A percentile compares a stretch with the other conserved stretches of the same genome.
Evolutionary conservation across 2,797 vertebrate genomes (phyloP).

Genomic region (Ictinia mississippiensis): DNA sequence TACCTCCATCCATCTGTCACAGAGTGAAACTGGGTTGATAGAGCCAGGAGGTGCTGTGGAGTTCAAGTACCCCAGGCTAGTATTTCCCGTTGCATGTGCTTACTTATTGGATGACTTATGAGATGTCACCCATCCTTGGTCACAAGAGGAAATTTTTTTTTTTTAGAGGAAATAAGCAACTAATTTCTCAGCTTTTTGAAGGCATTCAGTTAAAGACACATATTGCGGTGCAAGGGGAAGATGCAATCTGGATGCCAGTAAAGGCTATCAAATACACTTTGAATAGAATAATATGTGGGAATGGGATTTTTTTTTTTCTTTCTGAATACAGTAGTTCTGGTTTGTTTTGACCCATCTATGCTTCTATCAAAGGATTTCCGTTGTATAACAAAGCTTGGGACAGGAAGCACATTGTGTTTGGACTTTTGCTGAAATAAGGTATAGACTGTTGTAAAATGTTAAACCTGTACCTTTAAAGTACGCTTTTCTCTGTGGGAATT

Average conservation of each 20-base stretch:
- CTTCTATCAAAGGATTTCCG: slow-evolving; percentile 52
- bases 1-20: neutral
- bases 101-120: neutral
- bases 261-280: neutral
- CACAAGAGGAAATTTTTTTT: neutral
- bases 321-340: neutral
- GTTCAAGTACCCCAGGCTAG: neutral
- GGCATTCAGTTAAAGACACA: neutral
- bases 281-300: slow-evolving; percentile 13
- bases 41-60: neutral
- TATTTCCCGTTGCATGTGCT: neutral
- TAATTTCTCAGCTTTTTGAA: neutral
- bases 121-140: neutral
- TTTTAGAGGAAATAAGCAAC: neutral
- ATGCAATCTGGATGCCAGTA: neutral
- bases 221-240: fast-evolving
- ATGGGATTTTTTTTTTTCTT: neutral
- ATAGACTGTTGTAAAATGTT: neutral
- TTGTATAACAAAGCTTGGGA: slow-evolving; percentile 30
- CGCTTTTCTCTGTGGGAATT: neutral
- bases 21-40: neutral
- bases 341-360: slow-evolving; percentile 4
- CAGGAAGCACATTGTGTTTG: slow-evolving; percentile 59
- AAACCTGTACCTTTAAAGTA: neutral
- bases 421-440: neutral